Evolutionary conservation across 2,888 invertebrate species (phyloP), one percentile per base, ranked within the genome.

Genomic region (Apodemia mormo): DNA sequence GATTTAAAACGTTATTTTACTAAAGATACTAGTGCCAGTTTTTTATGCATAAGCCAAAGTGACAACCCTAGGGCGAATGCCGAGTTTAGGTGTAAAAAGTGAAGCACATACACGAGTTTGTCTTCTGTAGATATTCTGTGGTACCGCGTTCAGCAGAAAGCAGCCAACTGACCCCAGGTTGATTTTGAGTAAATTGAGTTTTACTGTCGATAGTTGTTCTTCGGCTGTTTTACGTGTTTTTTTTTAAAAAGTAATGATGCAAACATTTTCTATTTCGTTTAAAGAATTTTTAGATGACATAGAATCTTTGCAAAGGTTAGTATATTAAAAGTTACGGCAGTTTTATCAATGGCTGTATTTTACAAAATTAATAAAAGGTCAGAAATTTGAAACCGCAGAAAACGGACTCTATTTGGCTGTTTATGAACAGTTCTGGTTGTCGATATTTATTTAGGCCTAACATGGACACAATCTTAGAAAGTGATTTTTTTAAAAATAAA

Each of bases 401-500:
- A 56, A 2, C 56, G 29, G 56, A 56, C 56, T 56, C 56, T n/a
- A 56, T 22, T 56, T 29, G 56, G 56, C 56, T 56, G 56, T 56
- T 56, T n/a, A 22, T 56, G 56, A 29, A 56, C 29, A 29, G 4
- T 56, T 56, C 7, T 56, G 56, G 56, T 29, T 29, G 29, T 8
- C 22, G 56, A 56, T 56, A 56, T 56, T 56, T 56, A 56, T 56
- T 56, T 56, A 56, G 56, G 22, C 56, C 56, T 22, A 56, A 56
- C 56, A 56, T 29, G 56, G 56, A 56, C 56, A 56, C 56, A 56
- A 56, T 56, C 56, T 56, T 56, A 56, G 56, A 6, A 56, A 56
- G 22, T 54, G 54, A 54, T 54, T 54, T 4, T 54, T 54, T 54
- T 54, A 54, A 22, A 22, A 22, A 54, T 54, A 54, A 54, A 54